phyloP scores from a whole-genome alignment of 2,888 invertebrate species.

The Chloroclystis v-ata region DNA sequence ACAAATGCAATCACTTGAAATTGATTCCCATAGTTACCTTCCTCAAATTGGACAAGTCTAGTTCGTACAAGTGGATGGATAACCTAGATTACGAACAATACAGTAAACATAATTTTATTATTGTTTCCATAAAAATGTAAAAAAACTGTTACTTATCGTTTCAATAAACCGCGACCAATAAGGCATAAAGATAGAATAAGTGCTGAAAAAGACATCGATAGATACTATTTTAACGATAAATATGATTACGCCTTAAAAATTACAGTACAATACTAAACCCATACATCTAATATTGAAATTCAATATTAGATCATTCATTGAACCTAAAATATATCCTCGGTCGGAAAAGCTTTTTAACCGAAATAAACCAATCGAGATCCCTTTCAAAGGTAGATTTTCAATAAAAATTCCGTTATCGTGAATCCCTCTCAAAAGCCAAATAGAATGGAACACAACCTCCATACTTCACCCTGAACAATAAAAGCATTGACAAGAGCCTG shows the following conservation, averaged over 20 bases:
- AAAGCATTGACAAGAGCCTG: constrained; percentile 21
- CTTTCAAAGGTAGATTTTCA: constrained; percentile 15
- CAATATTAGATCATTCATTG: background rate
- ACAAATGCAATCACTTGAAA: background rate
- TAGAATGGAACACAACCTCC: background rate
- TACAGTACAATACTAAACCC: background rate
- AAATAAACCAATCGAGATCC: constrained; percentile 16
- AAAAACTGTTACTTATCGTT: too few relatives aligned
- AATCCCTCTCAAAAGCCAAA: constrained; percentile 6
- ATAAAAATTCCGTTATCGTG: constrained; percentile 23
- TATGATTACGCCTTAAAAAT: too few relatives aligned
- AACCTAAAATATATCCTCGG: background rate
- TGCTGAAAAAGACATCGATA: too few relatives aligned
- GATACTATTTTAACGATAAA: too few relatives aligned
- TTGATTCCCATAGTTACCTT: constrained; percentile 9
- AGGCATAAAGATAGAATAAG: too few relatives aligned
- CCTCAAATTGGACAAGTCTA: background rate
- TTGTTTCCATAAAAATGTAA: background rate
- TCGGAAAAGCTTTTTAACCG: constrained; percentile 2
- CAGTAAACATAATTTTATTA: background rate
- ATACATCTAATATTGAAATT: background rate
- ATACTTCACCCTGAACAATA: constrained; percentile 33
- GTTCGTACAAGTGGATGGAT: background rate
- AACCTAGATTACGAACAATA: background rate
- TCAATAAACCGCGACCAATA: too few relatives aligned